Base-by-base conservation (phyloP, 2,888 invertebrate genomes). In the Lasioglossum pauxillum region DNA sequence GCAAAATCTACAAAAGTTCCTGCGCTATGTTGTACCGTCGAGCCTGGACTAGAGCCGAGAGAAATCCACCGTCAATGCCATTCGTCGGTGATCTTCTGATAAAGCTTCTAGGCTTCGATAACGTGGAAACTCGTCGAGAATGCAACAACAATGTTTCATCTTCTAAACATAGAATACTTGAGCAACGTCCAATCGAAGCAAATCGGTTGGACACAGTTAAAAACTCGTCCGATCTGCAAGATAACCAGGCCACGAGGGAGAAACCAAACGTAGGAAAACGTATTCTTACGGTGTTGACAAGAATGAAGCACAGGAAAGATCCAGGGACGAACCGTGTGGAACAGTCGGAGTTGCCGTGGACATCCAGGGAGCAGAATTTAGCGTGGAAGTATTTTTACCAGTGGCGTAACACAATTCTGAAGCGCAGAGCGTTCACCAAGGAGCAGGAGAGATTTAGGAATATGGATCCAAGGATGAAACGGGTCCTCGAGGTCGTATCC, bases 1-100 rank as follows among this genome's bases (percentile, higher is more conserved):
- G 96, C 88, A 95, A 95, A 84, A 90, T 96, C 41, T 96, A 96
- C 88, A 94, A 95, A 75, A 96, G 95, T 91, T 95, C 96, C 0
- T 93, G 95, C 44, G 89, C 95, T 35, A 93, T 93, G 23, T 88
- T 85, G 0, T 96, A 96, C 87, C 95, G 95, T 84, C 94, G 93
- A 87, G 93, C 95, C 2, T 96, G 96, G 94, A 89, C 89, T n/a
- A 93, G 93, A 76, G 94, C 95, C 8, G 94, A 95, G 31, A 91
- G 93, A 78, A 93, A 92, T 69, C 93, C 95, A 0, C 96, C 96
- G 1, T 95, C 93, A 76, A 91, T 96, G 86, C 96, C 96, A 0
- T 96, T 95, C 81, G 95, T 96, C 1, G 96, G 95, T 0, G 95
- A 96, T 88, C 88, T 96, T 44, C 85, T 96, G 5, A 91, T 92